phyloP scores from a whole-genome alignment of 2,888 invertebrate species.

The Caenorhabditis doughertyi region DNA sequence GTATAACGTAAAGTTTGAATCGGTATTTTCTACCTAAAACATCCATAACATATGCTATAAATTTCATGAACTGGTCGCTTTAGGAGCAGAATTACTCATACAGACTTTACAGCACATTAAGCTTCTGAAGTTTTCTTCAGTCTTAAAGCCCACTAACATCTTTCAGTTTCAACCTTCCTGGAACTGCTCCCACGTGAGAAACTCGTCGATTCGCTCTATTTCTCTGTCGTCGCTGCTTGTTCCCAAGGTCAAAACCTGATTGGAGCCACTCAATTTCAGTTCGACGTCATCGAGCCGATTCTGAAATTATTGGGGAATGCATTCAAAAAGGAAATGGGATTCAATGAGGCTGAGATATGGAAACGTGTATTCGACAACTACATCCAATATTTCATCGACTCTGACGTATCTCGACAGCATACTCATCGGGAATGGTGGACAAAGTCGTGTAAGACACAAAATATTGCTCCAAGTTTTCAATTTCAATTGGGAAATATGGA shows the following conservation, averaged over 20 bases:
- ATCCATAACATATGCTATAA: too few relatives aligned
- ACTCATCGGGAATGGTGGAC: constrained; percentile 80
- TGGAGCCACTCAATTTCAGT: constrained; percentile 62
- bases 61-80: too few relatives aligned
- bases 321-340: constrained; percentile 65
- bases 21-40: too few relatives aligned
- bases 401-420: constrained; percentile 69
- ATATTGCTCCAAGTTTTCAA: constrained; percentile 69
- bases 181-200: constrained; percentile 61
- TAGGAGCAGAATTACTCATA: too few relatives aligned
- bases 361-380: constrained; percentile 70
- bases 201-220: constrained; percentile 69
- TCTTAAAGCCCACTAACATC: not conserved
- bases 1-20: too few relatives aligned
- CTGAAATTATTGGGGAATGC: constrained; percentile 50
- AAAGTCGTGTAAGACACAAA: constrained; percentile 64
- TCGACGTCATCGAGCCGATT: constrained; percentile 63
- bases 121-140: too few relatives aligned
- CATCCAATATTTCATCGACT: constrained; percentile 69
- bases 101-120: too few relatives aligned
- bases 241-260: constrained; percentile 75
- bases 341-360: constrained; percentile 64
- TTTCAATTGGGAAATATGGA: constrained; percentile 67
- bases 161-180: constrained; percentile 71
- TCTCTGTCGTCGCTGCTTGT: constrained; percentile 69